Evolutionary conservation across 2,888 invertebrate genomes (phyloP).

Genomic region (Muscina levida): DNA sequence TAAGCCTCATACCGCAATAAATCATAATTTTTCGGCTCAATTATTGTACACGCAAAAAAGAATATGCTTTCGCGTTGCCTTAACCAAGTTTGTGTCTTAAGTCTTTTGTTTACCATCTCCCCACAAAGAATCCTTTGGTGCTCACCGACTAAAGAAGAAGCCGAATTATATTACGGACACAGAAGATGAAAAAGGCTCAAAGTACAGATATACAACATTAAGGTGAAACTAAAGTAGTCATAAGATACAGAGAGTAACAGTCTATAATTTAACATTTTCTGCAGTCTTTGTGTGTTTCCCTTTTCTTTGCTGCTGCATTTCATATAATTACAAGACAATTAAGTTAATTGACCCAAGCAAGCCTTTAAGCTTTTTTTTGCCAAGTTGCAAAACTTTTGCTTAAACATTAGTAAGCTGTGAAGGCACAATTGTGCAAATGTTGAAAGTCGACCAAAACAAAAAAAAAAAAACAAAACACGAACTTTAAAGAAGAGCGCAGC

Average conservation of each 20-base stretch:
- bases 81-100: constrained; percentile 72
- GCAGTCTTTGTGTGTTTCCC: constrained; percentile 4
- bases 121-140: no score
- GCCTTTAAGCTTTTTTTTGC: constrained; percentile 44
- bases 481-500: constrained; percentile 13
- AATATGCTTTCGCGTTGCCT: background rate
- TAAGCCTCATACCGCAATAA: background rate
- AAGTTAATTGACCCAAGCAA: constrained; percentile 77
- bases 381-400: no score
- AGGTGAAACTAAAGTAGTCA: background rate
- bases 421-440: constrained; percentile 39
- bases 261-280: constrained; percentile 21
- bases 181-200: background rate
- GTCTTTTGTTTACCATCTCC: constrained; percentile 70
- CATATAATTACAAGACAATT: constrained; percentile 79
- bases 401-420: no score
- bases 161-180: background rate
- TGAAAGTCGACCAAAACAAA: no score
- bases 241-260: constrained; percentile 50
- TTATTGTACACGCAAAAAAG: background rate
- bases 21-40: constrained; percentile 35
- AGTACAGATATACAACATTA: no score
- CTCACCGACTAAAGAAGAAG: background rate
- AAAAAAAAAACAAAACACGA: no score
- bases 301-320: no score